These are phyloP conservation scores for Ursus arctos DNA, from an alignment of 2,113 vertebrate genomes.

Conservation along the genomic window DNA sequence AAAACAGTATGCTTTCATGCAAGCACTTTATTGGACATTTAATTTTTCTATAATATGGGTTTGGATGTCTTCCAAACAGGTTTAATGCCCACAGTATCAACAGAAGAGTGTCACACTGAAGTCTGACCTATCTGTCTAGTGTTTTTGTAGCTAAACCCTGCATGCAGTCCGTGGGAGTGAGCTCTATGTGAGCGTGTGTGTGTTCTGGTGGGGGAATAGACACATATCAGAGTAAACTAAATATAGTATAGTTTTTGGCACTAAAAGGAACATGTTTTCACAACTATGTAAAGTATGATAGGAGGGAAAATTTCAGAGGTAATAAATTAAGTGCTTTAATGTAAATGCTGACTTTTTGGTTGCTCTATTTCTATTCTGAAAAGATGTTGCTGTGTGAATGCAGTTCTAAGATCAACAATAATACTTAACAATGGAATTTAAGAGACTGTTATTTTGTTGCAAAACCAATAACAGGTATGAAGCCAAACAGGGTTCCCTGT, in stretches of 20 bases:
- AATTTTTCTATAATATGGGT: neutral
- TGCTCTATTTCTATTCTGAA: neutral
- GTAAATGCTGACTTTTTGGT: neutral
- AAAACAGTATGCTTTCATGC: neutral
- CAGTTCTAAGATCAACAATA: neutral
- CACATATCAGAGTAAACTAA: constrained; percentile 3
- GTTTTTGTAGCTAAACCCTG: neutral
- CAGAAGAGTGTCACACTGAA: neutral
- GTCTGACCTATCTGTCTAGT: neutral
- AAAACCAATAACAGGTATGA: constrained; percentile 73
- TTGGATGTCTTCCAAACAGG: neutral
- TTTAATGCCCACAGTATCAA: neutral
- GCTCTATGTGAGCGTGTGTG: neutral
- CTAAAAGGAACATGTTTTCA: constrained; percentile 42
- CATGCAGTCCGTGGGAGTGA: neutral
- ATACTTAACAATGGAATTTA: constrained; percentile 27
- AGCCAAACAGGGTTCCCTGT: constrained; percentile 69
- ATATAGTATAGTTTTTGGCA: neutral
- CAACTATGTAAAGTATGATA: neutral
- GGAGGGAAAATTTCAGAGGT: neutral
- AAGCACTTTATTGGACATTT: neutral
- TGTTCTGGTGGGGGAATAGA: neutral
- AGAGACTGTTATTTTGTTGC: constrained; percentile 56
- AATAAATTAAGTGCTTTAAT: constrained; percentile 47
- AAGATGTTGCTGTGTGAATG: neutral